A percentile compares a stretch with the other conserved stretches of the same genome.
phyloP scores from a whole-genome alignment of 1,140 invertebrate species.

The Brachionus rubens region DNA sequence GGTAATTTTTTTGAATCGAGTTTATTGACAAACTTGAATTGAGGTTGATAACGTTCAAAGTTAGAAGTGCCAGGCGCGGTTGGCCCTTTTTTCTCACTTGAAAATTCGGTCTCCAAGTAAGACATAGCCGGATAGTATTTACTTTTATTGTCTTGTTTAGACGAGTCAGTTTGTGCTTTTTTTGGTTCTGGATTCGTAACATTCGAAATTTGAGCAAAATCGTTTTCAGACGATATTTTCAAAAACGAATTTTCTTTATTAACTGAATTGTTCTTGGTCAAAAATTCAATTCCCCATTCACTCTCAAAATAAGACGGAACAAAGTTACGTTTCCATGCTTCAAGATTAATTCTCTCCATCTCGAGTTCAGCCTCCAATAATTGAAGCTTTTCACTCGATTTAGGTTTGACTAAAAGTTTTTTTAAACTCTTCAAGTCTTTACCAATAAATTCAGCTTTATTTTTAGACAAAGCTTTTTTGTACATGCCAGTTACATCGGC shows the following conservation, averaged over 20 bases:
- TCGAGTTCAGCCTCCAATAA: not conserved
- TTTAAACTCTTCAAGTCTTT: not conserved
- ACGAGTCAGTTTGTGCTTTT: not conserved
- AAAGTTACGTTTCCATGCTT: conserved; percentile 38
- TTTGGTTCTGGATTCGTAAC: not conserved
- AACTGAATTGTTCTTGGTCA: conserved; percentile 32
- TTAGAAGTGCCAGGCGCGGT: not conserved
- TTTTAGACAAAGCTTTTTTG: conserved; percentile 27
- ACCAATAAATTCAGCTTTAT: not conserved
- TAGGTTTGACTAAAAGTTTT: not conserved
- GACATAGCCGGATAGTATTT: conserved; percentile 24
- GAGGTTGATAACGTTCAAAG: conserved; percentile 15
- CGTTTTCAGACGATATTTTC: conserved; percentile 23
- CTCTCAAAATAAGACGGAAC: conserved; percentile 59
- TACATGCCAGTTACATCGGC: not conserved
- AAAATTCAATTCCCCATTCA: conserved; percentile 57
- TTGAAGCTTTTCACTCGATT: not conserved
- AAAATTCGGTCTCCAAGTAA: conserved; percentile 28
- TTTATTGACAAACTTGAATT: conserved; percentile 50
- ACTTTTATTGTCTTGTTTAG: not conserved
- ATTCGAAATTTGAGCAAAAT: conserved; percentile 24
- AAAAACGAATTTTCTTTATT: conserved; percentile 44
- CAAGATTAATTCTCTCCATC: not conserved
- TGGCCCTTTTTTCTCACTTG: not conserved
- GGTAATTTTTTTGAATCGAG: conserved; percentile 54